Evolutionary conservation across 1,140 invertebrate species (phyloP), one percentile per base, ranked within the genome.

Genomic region (Trachymyrmex septentrionalis): DNA sequence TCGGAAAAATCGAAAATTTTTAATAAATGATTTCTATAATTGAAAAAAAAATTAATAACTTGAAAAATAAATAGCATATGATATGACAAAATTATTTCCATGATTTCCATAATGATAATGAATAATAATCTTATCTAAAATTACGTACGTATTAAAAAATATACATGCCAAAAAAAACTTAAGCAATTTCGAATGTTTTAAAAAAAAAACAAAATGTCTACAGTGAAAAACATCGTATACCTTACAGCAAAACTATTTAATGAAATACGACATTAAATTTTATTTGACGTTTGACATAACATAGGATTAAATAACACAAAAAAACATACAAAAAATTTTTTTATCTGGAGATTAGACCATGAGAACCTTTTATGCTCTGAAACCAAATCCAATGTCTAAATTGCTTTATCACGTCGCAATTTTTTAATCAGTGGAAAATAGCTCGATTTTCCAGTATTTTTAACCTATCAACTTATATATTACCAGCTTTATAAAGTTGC

Each of bases 1-100:
- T 61, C 30, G 30, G 30, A 30, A 59, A 81, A 55, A 38, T 71
- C 21, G 5, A 9, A 81, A 24, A 75, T 21, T 84, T 50, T 21
- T 24, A 72, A 61, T 2, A n/a, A 12, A 73, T n/a, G 0, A 64
- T 64, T 50, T 30, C 14, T 4, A 67, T 24, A 19, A 59, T 1
- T 57, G 3, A 71, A 34, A 34, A 34, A 34, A 34, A 34, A 34
- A 34, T 34, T 34, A 34, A 34, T 34, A 34, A 21, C 6, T 57
- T n/a, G 2, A 38, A 3, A 24, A 14, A 21, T 44, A 21, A 72
- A 10, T 10, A 2, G 27, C 5, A 27, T 16, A 21, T 21, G 7
- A 16, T 10, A 16, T 21, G 16, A 64, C 5, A 38, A 19, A 21
- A 61, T 61, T 44, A 34, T 63, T 30, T 69, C 12, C 21, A 48